phyloP scores from a whole-genome alignment of 2,797 vertebrate species.

The Ciconia nigra region DNA sequence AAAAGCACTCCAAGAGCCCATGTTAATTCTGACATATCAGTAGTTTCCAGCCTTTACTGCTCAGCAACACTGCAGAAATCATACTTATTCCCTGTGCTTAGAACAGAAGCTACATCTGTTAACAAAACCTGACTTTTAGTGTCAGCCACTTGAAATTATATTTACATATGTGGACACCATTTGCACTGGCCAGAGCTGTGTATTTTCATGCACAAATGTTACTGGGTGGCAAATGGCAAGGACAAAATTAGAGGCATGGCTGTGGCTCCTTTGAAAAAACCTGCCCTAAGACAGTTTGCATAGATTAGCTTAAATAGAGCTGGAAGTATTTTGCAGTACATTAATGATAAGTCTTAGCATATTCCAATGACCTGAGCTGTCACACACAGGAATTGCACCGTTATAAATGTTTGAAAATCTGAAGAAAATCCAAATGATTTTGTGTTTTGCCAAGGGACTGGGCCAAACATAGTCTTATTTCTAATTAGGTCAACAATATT shows the following conservation, averaged over 20 bases:
- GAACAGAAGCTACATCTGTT: not conserved
- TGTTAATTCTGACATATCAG: not conserved
- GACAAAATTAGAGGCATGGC: not conserved
- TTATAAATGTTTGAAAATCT: not conserved
- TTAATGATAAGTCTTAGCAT: not conserved
- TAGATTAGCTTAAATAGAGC: not conserved
- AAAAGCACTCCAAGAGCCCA: not conserved
- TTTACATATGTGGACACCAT: not conserved
- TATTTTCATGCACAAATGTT: not conserved
- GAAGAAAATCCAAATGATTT: not conserved
- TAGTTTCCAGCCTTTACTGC: not conserved
- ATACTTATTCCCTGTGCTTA: not conserved
- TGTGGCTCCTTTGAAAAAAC: not conserved
- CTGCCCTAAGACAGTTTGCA: not conserved
- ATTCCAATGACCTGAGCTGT: not conserved
- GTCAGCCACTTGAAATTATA: not conserved
- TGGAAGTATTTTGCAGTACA: not conserved
- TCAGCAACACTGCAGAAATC: not conserved
- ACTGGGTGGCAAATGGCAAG: not conserved
- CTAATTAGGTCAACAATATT: conserved; percentile 54
- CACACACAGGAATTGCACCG: not conserved
- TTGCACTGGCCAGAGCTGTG: not conserved
- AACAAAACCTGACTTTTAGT: not conserved
- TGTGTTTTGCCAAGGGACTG: not conserved
- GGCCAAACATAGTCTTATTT: not conserved